phyloP scores from a whole-genome alignment of 2,113 vertebrate species.

The Tichodroma muraria region DNA sequence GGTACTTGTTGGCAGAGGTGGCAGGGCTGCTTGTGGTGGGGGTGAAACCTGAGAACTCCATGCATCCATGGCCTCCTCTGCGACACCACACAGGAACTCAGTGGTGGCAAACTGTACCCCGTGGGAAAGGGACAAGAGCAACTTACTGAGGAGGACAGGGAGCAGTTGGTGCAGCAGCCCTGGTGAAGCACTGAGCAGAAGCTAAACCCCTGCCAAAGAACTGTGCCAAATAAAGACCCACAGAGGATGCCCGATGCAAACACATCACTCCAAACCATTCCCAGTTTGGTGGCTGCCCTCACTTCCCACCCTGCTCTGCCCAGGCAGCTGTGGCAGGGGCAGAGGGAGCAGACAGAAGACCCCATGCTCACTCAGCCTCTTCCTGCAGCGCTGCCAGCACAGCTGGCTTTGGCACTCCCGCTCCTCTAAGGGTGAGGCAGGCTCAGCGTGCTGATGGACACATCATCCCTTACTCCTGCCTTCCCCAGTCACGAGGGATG shows the following conservation, averaged over 20 bases:
- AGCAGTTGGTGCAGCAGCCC: neutral
- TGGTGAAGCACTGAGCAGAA: neutral
- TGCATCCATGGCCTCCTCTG: neutral
- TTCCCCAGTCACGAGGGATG: neutral
- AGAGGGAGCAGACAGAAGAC: neutral
- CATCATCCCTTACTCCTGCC: too few relatives aligned
- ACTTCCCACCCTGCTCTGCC: neutral
- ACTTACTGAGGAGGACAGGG: neutral
- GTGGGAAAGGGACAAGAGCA: neutral
- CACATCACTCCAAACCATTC: neutral
- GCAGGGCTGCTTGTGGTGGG: neutral
- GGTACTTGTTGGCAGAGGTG: neutral
- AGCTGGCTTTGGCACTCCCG: neutral
- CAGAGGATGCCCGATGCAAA: neutral
- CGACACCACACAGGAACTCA: neutral
- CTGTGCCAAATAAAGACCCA: neutral
- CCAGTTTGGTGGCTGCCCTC: neutral
- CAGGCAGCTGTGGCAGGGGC: neutral
- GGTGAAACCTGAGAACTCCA: neutral
- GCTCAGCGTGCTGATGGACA: neutral
- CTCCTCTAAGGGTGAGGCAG: neutral
- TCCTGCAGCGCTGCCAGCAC: neutral
- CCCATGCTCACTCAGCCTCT: accelerated
- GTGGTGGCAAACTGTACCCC: neutral
- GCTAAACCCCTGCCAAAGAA: neutral